Percentiles rank a stretch among this genome's conserved stretches.
phyloP scores from a whole-genome alignment of 2,888 invertebrate genomes.

The Glyphotaelius pellucidus region DNA sequence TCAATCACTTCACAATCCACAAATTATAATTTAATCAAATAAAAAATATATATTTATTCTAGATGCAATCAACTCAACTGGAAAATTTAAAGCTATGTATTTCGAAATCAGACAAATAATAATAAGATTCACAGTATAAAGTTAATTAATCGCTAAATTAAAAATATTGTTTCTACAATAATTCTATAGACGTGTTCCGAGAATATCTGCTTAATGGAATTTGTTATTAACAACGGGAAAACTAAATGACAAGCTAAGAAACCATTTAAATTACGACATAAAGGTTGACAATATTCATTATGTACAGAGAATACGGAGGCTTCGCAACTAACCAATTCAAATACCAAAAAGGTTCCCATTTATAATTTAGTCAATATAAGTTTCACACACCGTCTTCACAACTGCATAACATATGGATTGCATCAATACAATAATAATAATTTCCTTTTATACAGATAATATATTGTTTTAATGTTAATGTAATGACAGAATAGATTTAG shows the following conservation, averaged over 20 bases:
- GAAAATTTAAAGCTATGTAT: conserved; percentile 40
- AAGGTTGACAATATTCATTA: neutral
- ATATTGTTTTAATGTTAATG: too few species aligned
- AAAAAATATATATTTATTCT: conserved; percentile 39
- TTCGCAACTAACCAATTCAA: neutral
- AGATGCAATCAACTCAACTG: conserved; percentile 8
- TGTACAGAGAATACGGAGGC: neutral
- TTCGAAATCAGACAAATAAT: conserved; percentile 36
- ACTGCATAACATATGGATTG: too few species aligned
- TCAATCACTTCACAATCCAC: neutral
- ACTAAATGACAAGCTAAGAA: conserved; percentile 1
- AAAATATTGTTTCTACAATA: neutral
- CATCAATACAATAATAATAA: too few species aligned
- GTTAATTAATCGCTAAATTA: conserved; percentile 21
- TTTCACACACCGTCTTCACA: neutral
- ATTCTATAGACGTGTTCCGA: conserved; percentile 7
- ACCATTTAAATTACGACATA: conserved; percentile 2
- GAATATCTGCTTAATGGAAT: conserved; percentile 10
- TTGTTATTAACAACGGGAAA: conserved; percentile 12
- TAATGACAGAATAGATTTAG: neutral
- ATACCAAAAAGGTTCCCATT: neutral
- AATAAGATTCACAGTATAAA: conserved; percentile 28
- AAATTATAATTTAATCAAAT: conserved; percentile 24
- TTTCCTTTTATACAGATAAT: too few species aligned
- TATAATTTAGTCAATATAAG: neutral